Percentiles rank a stretch among this genome's conserved stretches.
Evolutionary conservation across 2,797 vertebrate species (phyloP).

Genomic region (Mionectes olivaceus): DNA sequence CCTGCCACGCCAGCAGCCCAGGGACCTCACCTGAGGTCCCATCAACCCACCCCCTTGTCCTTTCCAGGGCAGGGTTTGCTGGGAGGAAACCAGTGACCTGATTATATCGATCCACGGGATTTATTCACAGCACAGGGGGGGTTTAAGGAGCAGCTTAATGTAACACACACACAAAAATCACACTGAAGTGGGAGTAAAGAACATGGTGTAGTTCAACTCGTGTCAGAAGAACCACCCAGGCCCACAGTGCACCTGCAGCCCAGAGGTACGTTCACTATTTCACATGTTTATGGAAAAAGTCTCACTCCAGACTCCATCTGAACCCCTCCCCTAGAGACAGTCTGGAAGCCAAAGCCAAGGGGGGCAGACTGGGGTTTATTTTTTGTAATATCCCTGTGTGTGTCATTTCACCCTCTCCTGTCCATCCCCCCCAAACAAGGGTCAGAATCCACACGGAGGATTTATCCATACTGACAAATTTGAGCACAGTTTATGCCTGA

Average conservation of each 20-base stretch:
- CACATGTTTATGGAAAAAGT: background rate
- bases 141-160: background rate
- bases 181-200: background rate
- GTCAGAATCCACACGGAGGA: background rate
- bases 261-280: accelerated
- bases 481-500: background rate
- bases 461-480: background rate
- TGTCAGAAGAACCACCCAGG: background rate
- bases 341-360: background rate
- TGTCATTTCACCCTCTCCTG: background rate
- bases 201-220: accelerated
- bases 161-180: background rate
- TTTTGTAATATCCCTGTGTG: accelerated
- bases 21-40: background rate
- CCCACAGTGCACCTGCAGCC: background rate
- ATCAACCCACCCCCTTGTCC: background rate
- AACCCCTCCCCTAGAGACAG: background rate
- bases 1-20: background rate
- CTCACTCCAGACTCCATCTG: background rate
- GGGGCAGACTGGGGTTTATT: background rate
- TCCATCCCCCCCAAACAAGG: background rate
- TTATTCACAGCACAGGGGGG: background rate
- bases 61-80: background rate
- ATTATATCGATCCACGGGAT: background rate
- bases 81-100: background rate